phyloP scores from a whole-genome alignment of 2,888 invertebrate species.

The Apodemia zela region DNA sequence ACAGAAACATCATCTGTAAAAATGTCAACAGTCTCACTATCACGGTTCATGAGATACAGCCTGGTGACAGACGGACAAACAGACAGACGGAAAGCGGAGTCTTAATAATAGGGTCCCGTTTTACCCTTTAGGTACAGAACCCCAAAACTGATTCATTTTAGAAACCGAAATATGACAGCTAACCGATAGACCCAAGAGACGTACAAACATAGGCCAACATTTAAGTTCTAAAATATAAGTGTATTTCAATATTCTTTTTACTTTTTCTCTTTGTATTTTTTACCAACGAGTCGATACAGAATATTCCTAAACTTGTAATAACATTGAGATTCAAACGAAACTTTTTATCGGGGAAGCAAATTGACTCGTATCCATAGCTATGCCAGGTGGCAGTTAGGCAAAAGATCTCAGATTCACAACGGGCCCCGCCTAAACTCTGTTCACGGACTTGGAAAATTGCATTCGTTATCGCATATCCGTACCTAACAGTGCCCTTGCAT shows the following conservation, averaged over 20 bases:
- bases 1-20: no score
- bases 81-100: no score
- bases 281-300: neutral
- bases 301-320: conserved; percentile 1
- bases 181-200: no score
- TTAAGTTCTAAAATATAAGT: no score
- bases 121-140: no score
- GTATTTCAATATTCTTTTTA: neutral
- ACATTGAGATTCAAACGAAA: neutral
- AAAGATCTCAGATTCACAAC: conserved; percentile 45
- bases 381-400: conserved; percentile 50
- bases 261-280: neutral
- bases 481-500: conserved; percentile 45
- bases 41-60: no score
- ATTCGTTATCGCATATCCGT: conserved; percentile 77
- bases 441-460: conserved; percentile 76
- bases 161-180: no score
- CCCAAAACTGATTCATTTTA: no score
- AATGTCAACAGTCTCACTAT: no score
- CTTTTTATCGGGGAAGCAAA: neutral
- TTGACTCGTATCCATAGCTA: conserved; percentile 17
- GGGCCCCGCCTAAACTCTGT: conserved; percentile 67
- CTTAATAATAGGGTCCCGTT: no score
- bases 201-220: no score
- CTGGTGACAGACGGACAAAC: no score